Conservation (phyloP, 35 echinoderm and acorn worm species). For the Ophioderma brevispina region DNA sequence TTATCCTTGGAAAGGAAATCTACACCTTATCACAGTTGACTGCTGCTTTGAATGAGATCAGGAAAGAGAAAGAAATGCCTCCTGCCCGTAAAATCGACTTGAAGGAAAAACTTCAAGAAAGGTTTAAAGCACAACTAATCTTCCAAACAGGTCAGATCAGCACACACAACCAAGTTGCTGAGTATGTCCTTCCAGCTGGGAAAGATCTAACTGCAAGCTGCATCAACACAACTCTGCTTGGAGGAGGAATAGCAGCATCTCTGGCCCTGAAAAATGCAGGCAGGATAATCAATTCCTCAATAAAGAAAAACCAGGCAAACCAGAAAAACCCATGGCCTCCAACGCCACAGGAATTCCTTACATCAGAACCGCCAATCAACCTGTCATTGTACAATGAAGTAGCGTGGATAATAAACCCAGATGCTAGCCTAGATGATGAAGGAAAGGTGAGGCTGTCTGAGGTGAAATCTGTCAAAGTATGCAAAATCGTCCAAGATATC, state of each 20-base stretch:
- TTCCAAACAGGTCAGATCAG: not conserved
- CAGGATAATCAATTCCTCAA: conserved; percentile 3
- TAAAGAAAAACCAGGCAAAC: not conserved
- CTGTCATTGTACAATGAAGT: not conserved
- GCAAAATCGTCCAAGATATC: not conserved
- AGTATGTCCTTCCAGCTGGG: not conserved
- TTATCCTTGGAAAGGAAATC: not conserved
- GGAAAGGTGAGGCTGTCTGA: not conserved
- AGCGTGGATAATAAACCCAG: not conserved
- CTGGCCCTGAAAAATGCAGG: not conserved
- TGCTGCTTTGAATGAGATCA: not conserved
- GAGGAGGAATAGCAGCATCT: not conserved
- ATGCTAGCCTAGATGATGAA: not conserved
- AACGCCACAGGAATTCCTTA: not conserved
- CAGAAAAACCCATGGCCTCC: not conserved
- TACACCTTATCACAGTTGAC: not conserved
- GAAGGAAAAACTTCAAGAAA: not conserved
- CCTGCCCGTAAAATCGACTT: not conserved
- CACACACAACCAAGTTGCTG: not conserved
- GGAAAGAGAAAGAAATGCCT: not conserved
- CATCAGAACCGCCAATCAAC: not conserved
- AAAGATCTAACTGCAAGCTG: not conserved
- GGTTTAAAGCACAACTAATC: not conserved
- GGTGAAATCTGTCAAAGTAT: not conserved
- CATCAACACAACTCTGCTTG: not conserved